Base-by-base conservation (phyloP, 2,888 invertebrate genomes). In the Drosophila antonietae region DNA sequence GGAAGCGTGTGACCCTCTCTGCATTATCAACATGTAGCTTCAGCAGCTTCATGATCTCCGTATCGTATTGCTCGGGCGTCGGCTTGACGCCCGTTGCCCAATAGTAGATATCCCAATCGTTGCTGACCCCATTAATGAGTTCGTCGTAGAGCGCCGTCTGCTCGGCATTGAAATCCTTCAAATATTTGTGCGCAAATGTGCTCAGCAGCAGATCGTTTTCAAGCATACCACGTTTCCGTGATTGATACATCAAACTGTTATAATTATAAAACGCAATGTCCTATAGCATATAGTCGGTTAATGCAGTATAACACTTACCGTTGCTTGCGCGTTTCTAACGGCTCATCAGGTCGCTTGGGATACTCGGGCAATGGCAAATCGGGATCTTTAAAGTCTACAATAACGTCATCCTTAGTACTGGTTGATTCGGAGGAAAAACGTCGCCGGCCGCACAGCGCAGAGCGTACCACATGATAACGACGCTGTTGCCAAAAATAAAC, bases 81-180 rank as follows among this genome's bases (percentile, higher is more conserved):
- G 96, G 95, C 90, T 96, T 96, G 6, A 95, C 95, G 64, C 95
- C 96, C 44, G 96, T 96, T 15, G 97, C 96, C 98, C 99, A 99
- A 91, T 99, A 96, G 92, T 96, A 99, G 72, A 99, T 96, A 81
- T 99, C 99, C 99, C 99, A 99, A 93, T 99, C 99, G 92, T 98
- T 99, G 37, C 96, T 96, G 1, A 98, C 97, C 23, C 96, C 95
- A 93, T 99, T 99, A 68, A 99, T 98, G 9, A 99, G 94, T 63
- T 94, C 93, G 91, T 99, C 99, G 90, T 99, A 99, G 90, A 96
- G 93, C 68, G 95, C 93, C 3, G 97, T 94, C 91, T 98, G 96
- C 5, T 94, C 91, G 63, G 95, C 95, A 75, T 93, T 94, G 93
- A 99, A 95, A 0, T 91, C 92, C 43, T 95, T 93, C 52, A 99